Conservation (phyloP, 1,140 invertebrate species). For the Pseudomyrmex gracilis region DNA sequence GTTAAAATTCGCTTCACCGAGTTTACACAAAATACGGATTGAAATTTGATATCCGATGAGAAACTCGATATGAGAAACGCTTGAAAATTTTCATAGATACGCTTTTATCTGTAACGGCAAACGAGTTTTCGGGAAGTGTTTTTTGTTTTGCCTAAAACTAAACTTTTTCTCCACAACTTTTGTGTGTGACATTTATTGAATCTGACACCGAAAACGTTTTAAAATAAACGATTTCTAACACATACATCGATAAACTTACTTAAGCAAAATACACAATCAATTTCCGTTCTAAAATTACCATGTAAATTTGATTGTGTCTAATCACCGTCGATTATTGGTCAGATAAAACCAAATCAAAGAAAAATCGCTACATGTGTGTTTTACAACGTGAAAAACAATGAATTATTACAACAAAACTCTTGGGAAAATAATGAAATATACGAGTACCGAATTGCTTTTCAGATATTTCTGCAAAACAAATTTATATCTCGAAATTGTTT, state of each 20-base stretch:
- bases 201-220: neutral
- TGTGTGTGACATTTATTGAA: neutral
- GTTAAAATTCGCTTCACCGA: neutral
- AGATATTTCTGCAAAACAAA: neutral
- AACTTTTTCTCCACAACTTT: neutral
- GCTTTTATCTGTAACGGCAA: neutral
- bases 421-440: neutral
- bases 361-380: neutral
- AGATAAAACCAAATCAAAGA: neutral
- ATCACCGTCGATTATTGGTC: too few relatives aligned
- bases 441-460: neutral
- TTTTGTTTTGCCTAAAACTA: neutral
- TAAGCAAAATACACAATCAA: too few relatives aligned
- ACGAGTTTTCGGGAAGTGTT: neutral
- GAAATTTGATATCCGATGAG: conserved; percentile 12
- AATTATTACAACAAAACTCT: neutral
- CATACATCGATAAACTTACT: too few relatives aligned
- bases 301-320: neutral
- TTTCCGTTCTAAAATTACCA: neutral
- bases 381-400: neutral
- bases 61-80: neutral
- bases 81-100: neutral
- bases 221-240: neutral
- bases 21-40: neutral
- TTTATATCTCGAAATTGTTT: conserved; percentile 42